Conservation (phyloP, 2,888 invertebrate species). For the Cantharis rufa region DNA sequence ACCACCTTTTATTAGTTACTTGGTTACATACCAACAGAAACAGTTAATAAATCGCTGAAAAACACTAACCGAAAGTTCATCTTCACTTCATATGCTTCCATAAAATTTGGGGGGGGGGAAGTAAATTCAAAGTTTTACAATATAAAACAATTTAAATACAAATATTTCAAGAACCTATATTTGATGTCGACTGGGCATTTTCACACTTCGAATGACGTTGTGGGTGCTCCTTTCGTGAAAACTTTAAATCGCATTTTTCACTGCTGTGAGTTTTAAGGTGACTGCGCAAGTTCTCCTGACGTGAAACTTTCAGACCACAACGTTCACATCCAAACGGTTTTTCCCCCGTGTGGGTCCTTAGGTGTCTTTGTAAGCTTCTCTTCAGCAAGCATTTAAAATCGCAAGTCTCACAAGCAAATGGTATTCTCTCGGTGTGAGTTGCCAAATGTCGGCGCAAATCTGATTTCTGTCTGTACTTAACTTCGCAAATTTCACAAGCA, state of each 20-base stretch:
- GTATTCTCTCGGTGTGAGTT: neutral
- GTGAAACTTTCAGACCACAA: neutral
- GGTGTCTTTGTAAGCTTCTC: neutral
- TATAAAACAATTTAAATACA: neutral
- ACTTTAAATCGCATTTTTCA: neutral
- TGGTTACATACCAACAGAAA: no score
- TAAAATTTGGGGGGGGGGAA: no score
- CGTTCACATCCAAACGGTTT: neutral
- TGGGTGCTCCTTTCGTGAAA: neutral
- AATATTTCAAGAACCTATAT: neutral
- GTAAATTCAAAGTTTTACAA: neutral
- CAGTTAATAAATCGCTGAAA: no score
- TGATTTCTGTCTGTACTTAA: neutral
- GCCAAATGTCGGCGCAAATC: neutral
- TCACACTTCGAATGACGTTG: neutral
- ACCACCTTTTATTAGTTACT: no score
- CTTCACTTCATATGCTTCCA: no score
- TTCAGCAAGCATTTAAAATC: neutral
- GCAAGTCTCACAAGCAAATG: neutral
- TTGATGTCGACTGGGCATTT: neutral
- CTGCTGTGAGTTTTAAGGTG: neutral
- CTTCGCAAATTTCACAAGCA: neutral
- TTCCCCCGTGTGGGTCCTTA: neutral
- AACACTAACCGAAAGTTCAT: no score
- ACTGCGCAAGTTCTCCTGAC: neutral